Evolutionary conservation across 1,140 invertebrate species (phyloP).

Genomic region (Platyura marginata): DNA sequence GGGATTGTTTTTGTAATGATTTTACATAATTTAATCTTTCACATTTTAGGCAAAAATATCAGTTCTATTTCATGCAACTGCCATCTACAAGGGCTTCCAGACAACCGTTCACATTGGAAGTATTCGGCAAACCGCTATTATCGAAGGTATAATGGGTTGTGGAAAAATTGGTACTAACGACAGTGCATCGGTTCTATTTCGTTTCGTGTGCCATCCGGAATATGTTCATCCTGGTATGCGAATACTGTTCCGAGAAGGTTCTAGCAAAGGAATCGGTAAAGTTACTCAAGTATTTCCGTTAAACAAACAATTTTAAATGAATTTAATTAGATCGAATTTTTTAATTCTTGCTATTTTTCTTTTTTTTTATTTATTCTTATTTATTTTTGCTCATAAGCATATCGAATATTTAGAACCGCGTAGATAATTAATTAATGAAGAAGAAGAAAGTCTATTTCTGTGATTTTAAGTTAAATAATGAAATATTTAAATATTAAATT

Average conservation of each 20-base stretch:
- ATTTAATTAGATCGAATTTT: no score
- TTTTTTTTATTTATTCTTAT: no score
- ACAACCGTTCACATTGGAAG: slow-evolving; percentile 89
- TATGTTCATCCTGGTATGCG: slow-evolving; percentile 74
- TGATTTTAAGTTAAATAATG: no score
- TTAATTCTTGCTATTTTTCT: no score
- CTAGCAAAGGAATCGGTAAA: slow-evolving; percentile 77
- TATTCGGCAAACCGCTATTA: slow-evolving; percentile 82
- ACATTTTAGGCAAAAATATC: slow-evolving; percentile 59
- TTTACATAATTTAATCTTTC: slow-evolving; percentile 6
- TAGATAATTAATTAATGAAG: no score
- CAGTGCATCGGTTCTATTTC: slow-evolving; percentile 68
- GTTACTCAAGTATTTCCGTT: slow-evolving; percentile 61
- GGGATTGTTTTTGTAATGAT: neutral
- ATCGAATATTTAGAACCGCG: no score
- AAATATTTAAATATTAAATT: no score
- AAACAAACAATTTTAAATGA: neutral
- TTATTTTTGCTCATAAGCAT: no score
- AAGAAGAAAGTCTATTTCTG: no score
- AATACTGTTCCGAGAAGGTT: slow-evolving; percentile 75
- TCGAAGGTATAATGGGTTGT: slow-evolving; percentile 32
- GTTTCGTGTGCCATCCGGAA: slow-evolving; percentile 79
- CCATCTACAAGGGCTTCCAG: slow-evolving; percentile 78
- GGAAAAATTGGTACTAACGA: slow-evolving; percentile 50
- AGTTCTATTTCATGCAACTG: slow-evolving; percentile 55